A percentile compares a stretch with the other conserved stretches of the same genome.
These are phyloP conservation scores for Hirtodrosophila trivittata DNA, from an alignment of 2,888 invertebrate species.

Conservation along the genomic window DNA sequence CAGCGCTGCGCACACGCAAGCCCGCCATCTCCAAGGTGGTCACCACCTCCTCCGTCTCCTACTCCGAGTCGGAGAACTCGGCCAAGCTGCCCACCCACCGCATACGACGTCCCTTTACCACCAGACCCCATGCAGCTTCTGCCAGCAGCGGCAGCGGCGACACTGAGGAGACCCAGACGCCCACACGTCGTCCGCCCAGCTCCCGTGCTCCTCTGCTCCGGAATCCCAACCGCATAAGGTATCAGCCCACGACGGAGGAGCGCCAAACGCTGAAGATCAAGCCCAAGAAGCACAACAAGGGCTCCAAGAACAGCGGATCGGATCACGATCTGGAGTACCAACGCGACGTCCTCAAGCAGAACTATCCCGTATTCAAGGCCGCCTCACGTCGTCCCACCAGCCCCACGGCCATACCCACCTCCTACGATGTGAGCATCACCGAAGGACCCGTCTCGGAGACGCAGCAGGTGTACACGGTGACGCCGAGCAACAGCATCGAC, in stretches of 20 bases:
- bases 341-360: conserved; percentile 87
- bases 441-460: conserved; percentile 79
- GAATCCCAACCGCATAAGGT: conserved; percentile 83
- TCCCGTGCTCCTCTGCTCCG: conserved; percentile 80
- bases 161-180: conserved; percentile 43
- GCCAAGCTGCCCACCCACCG: conserved; percentile 81
- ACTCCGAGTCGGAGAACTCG: conserved; percentile 77
- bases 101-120: conserved; percentile 83
- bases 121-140: conserved; percentile 56
- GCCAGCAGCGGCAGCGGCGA: conserved; percentile 38
- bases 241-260: conserved; percentile 83
- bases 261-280: conserved; percentile 80
- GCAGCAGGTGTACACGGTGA: conserved; percentile 81
- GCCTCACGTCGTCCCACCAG: conserved; percentile 76
- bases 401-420: conserved; percentile 79
- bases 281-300: conserved; percentile 71
- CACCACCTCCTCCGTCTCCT: conserved; percentile 82
- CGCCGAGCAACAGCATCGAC: conserved; percentile 79
- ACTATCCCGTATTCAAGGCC: conserved; percentile 86
- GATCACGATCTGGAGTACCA: conserved; percentile 86
- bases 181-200: conserved; percentile 70
- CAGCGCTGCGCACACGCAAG: conserved; percentile 85
- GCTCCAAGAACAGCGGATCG: conserved; percentile 66
- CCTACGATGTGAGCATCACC: conserved; percentile 73
- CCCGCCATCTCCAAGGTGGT: conserved; percentile 82